Conservation (phyloP, 2,888 invertebrate species). For the Eupeodes latifasciatus region DNA sequence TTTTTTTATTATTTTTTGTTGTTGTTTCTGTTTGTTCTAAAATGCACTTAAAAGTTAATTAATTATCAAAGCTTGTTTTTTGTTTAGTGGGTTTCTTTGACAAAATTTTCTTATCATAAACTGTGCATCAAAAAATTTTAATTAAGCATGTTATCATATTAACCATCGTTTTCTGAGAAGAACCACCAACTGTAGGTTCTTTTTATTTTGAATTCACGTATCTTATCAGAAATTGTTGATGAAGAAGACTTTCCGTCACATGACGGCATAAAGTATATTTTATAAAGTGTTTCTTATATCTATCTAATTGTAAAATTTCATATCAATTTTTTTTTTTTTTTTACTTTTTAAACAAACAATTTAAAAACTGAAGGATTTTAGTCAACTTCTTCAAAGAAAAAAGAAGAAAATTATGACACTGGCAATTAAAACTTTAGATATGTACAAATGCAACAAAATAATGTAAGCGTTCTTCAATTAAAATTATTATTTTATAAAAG, state of each 20-base stretch:
- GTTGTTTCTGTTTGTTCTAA: background rate
- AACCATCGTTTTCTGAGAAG: conserved; percentile 26
- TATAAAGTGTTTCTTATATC: conserved; percentile 5
- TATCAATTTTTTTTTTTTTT: background rate
- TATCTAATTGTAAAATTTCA: background rate
- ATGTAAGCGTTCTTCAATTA: no score
- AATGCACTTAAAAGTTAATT: conserved; percentile 29
- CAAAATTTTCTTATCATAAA: conserved; percentile 18
- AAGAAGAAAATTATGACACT: background rate
- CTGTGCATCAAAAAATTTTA: conserved; percentile 29
- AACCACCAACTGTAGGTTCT: background rate
- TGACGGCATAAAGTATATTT: conserved; percentile 2
- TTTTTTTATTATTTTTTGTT: background rate
- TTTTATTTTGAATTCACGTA: conserved; percentile 14
- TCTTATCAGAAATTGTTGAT: conserved; percentile 45
- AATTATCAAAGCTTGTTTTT: conserved; percentile 10
- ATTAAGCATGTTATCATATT: conserved; percentile 32
- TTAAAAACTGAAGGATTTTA: conserved; percentile 7
- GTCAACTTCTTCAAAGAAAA: background rate
- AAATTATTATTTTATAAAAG: no score
- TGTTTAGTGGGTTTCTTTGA: background rate
- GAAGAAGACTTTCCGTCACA: conserved; percentile 52
- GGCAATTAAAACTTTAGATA: conserved; percentile 26
- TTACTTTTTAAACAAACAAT: conserved; percentile 5
- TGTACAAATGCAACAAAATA: conserved; percentile 5